Percentiles rank a stretch among this genome's conserved stretches.
phyloP scores from a whole-genome alignment of 2,888 invertebrate genomes.

The Caenorhabditis macrosperma region DNA sequence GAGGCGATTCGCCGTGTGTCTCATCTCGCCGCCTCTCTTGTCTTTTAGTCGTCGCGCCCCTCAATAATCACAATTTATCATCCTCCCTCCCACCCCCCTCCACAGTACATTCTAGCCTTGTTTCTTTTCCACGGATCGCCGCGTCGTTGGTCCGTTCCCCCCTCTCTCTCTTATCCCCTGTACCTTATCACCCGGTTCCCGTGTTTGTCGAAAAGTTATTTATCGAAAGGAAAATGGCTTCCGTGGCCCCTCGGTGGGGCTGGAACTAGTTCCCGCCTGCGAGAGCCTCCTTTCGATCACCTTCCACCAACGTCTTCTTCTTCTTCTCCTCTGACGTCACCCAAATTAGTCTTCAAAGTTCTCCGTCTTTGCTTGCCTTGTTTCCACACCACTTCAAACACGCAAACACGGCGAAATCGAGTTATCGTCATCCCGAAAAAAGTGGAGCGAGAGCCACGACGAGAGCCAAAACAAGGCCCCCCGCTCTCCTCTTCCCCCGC shows the following conservation, averaged over 20 bases:
- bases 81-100: slow-evolving; percentile 15
- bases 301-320: slow-evolving; percentile 3
- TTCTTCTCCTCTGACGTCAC: slow-evolving; percentile 43
- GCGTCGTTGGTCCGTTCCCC: background rate
- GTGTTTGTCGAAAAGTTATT: background rate
- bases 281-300: slow-evolving; percentile 3
- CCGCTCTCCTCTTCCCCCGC: slow-evolving; percentile 2
- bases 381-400: slow-evolving; percentile 54
- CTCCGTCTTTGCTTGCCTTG: slow-evolving; percentile 39
- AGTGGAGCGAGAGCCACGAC: slow-evolving; percentile 19
- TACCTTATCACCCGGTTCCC: no score
- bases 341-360: slow-evolving; percentile 54
- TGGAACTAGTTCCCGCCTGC: slow-evolving; percentile 23
- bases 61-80: slow-evolving; percentile 57
- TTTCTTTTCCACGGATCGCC: no score
- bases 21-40: slow-evolving; percentile 51
- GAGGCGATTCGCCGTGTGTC: slow-evolving; percentile 32
- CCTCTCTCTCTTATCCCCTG: background rate
- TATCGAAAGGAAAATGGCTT: background rate
- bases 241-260: background rate
- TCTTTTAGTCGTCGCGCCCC: slow-evolving; percentile 46
- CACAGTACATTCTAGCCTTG: slow-evolving; percentile 46
- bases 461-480: background rate
- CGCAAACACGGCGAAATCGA: slow-evolving; percentile 54
- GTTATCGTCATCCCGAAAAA: slow-evolving; percentile 53